Base-by-base conservation (phyloP, 2,888 invertebrate species). In the Acronicta alni region DNA sequence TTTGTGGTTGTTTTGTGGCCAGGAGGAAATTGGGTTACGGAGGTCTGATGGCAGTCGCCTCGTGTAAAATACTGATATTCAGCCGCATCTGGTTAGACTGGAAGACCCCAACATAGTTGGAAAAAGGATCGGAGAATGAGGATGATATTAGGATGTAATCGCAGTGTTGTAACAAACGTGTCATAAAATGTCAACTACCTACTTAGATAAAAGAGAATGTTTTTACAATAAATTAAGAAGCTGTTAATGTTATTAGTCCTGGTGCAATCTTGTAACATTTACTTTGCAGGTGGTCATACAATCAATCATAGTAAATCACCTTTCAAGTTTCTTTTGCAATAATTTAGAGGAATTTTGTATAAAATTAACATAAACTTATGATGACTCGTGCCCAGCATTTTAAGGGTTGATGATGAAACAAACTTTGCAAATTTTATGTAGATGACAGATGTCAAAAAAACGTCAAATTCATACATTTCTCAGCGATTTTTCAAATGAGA, bases 221-320 rank as follows among this genome's bases (percentile, higher is more conserved):
- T 7, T 38, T 7, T 20, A 9, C 32, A 18, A 38, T 47, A 51
- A 41, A 37, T 45, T 63, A 18, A 35, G 14, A 42, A 41, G n/a
- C 8, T 9, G 17, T 5, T 51, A 46, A 46, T 41, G 20, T 26
- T 54, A 16, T 37, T 23, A 57, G 16, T n/a, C 32, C 30, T 56
- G 42, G 48, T 45, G 72, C 48, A 66, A 72, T 52, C 8, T 51
- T 45, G 16, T 52, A 47, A 45, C 54, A 71, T 68, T 71, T 52
- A 51, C 42, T 0, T 6, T 18, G 18, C 16, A 46, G 15, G 15
- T 48, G 32, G 59, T 55, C 59, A 32, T 55, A 37, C 20, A 30
- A 20, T 35, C 17, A 8, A 15, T 14, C 18, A 35, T 20, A 7
- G 6, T 26, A 16, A 23, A 8, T 32, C 14, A 54, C 46, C 10